Conservation (phyloP, 2,113 vertebrate species). For the Psettodes erumei region DNA sequence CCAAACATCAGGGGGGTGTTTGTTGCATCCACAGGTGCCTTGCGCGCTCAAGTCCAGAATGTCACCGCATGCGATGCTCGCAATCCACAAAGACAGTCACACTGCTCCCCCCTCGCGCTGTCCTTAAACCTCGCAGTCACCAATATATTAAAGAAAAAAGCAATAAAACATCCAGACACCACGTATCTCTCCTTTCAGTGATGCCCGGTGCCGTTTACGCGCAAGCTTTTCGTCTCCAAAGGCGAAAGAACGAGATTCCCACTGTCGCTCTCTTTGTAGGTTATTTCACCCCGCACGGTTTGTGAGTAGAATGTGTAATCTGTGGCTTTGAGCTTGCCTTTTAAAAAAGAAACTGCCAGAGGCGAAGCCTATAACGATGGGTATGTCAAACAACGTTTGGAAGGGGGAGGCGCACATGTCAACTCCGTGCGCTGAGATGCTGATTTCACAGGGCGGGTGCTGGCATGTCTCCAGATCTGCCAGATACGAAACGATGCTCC, state of each 20-base stretch:
- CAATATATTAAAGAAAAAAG: not conserved
- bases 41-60: constrained; percentile 31
- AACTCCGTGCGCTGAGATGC: constrained; percentile 70
- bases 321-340: constrained; percentile 88
- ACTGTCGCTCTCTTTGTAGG: constrained; percentile 70
- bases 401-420: constrained; percentile 80
- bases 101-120: not conserved
- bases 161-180: constrained; percentile 27
- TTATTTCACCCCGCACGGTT: constrained; percentile 85
- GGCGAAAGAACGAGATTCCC: constrained; percentile 52
- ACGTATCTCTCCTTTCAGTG: constrained; percentile 12
- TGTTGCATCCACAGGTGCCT: constrained; percentile 75
- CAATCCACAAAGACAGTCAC: constrained; percentile 11
- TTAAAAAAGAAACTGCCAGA: constrained; percentile 86
- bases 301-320: constrained; percentile 89
- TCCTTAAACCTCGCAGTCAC: not conserved
- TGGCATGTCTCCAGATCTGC: constrained; percentile 90
- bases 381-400: constrained; percentile 71
- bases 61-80: constrained; percentile 32
- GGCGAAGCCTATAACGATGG: constrained; percentile 77
- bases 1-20: constrained; percentile 43
- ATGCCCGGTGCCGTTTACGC: constrained; percentile 75
- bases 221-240: constrained; percentile 62
- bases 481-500: constrained; percentile 86
- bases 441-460: constrained; percentile 83